Evolutionary conservation across 2,888 invertebrate genomes (phyloP), one percentile per base, ranked within the genome.

Genomic region (Platycnemis pennipes): DNA sequence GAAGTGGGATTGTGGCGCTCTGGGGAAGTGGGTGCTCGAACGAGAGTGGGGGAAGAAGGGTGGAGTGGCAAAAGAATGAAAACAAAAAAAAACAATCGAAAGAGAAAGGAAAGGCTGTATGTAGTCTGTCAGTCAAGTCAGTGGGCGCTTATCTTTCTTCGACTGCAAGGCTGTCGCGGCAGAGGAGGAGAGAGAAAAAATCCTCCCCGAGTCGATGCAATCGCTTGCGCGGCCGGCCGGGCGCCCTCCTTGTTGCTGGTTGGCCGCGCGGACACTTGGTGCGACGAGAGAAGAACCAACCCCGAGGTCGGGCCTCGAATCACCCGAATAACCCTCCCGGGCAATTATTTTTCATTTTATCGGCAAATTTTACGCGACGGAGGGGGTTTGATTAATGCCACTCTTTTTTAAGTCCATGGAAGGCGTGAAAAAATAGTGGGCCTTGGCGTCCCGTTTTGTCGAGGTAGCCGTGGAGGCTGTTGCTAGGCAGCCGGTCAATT

Each of bases 81-180:
- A 87, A 87, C 4, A 45, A 89, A 89, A 44, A 63, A 77, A 7
- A 37, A 77, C 77, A 37, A 77, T 37, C 44, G 91, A 91, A 91
- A 91, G 91, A 44, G 77, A 77, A 77, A 77, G 53, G 89, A 56
- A 89, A 89, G 91, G 44, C 26, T 63, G 91, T 69, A 37, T 77
- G 77, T 77, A 13, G 31, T 37, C 77, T 77, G 77, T 77, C 77
- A 77, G 31, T 77, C 77, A 77, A 31, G 31, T 77, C 77, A 11
- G 63, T 77, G 13, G 77, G 77, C 31, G 56, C 91, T 91, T 91
- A 91, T 91, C 91, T 91, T 69, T 53, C 91, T 42, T 69, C 44
- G 56, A 91, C 63, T 69, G 56, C 91, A 63, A 91, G 91, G 91
- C 91, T 91, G 91, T 91, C 69, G 91, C n/a, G 63, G 44, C 42